Conservation (phyloP, 1,140 invertebrate species). For the Brachionus asplanchnoidis region DNA sequence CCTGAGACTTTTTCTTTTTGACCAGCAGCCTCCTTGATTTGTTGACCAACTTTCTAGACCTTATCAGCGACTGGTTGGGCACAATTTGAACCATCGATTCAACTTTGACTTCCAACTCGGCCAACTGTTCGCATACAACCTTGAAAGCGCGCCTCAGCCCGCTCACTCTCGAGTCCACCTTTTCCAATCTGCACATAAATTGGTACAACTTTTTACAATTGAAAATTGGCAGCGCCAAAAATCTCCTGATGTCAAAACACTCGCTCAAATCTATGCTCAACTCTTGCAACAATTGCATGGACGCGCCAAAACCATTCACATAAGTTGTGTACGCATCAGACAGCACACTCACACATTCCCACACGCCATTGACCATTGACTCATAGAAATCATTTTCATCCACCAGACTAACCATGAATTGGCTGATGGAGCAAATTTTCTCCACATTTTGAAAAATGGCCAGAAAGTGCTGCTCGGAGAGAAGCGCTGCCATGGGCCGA, state of each 20-base stretch:
- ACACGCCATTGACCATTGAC: not conserved
- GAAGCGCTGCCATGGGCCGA: not conserved
- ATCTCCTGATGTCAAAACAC: not conserved
- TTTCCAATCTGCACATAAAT: not conserved
- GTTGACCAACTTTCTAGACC: not conserved
- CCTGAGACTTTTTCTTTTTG: not conserved
- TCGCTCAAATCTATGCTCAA: not conserved
- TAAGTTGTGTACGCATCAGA: not conserved
- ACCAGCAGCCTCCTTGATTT: not conserved
- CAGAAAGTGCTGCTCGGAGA: not conserved
- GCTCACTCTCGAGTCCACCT: not conserved
- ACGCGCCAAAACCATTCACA: not conserved
- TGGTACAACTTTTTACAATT: not conserved
- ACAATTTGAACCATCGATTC: not conserved
- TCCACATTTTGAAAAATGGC: slow-evolving; percentile 9
- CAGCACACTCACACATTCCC: not conserved
- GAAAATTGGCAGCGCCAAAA: not conserved
- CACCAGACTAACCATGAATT: not conserved
- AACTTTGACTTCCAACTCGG: not conserved
- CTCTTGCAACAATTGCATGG: not conserved
- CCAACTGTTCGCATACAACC: not conserved
- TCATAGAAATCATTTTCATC: not conserved
- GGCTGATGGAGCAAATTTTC: not conserved
- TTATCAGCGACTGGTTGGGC: not conserved
- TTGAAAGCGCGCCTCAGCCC: not conserved